phyloP scores from a whole-genome alignment of 2,797 vertebrate species.

The Limnodromus scolopaceus region DNA sequence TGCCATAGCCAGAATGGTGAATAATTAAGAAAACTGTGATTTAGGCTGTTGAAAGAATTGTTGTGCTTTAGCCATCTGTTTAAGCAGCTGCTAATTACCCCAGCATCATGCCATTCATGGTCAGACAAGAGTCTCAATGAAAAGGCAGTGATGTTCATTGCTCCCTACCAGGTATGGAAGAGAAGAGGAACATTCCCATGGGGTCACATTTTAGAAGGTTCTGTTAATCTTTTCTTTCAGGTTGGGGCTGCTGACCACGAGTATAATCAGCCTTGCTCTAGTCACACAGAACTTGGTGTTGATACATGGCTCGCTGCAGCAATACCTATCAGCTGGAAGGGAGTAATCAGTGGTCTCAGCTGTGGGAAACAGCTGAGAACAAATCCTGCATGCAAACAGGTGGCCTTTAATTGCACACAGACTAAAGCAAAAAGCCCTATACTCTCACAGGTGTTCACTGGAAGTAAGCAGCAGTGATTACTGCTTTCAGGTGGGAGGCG shows the following conservation, averaged over 20 bases:
- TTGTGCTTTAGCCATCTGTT: neutral
- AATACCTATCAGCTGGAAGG: neutral
- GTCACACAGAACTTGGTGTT: neutral
- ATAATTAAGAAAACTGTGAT: neutral
- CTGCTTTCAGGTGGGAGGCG: neutral
- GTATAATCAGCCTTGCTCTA: neutral
- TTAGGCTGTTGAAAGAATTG: neutral
- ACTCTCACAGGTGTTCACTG: neutral
- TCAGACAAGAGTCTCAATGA: neutral
- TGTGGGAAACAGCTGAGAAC: neutral
- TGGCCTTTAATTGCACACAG: neutral
- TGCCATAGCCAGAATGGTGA: neutral
- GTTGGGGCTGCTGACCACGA: neutral
- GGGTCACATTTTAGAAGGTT: neutral
- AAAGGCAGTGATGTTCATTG: neutral
- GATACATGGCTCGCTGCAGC: neutral
- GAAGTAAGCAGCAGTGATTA: neutral
- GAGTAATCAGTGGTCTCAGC: neutral
- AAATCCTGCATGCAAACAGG: neutral
- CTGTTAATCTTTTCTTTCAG: neutral
- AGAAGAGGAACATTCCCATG: neutral
- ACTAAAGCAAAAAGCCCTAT: rapidly evolving
- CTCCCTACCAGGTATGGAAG: neutral
- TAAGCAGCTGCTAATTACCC: conserved; percentile 1
- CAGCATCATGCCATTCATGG: neutral